These are phyloP conservation scores for Penelope pileata DNA, from an alignment of 2,113 vertebrate genomes.

Conservation along the genomic window DNA sequence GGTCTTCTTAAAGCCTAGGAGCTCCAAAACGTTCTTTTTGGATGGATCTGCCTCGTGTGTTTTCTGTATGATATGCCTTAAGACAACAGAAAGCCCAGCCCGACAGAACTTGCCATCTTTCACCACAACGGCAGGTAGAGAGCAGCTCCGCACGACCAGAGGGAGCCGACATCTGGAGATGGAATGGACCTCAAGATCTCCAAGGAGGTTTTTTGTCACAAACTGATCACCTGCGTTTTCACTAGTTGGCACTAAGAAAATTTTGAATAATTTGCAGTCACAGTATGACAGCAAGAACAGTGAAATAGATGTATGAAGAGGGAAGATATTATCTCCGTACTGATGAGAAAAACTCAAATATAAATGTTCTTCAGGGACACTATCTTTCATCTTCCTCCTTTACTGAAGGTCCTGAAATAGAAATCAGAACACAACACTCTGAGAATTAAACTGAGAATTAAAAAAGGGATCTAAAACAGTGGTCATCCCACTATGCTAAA, in stretches of 20 bases:
- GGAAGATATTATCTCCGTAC: slow-evolving; percentile 76
- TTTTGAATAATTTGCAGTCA: slow-evolving; percentile 86
- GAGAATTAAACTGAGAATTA: not conserved
- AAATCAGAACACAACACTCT: slow-evolving; percentile 20
- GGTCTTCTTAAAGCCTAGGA: slow-evolving; percentile 97
- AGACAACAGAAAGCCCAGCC: slow-evolving; percentile 92
- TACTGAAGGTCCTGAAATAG: slow-evolving; percentile 59
- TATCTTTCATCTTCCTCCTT: slow-evolving; percentile 82
- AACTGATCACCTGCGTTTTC: slow-evolving; percentile 42
- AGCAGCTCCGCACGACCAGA: slow-evolving; percentile 83
- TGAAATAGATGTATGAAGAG: slow-evolving; percentile 88
- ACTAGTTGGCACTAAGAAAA: slow-evolving; percentile 79
- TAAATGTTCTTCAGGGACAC: slow-evolving; percentile 75
- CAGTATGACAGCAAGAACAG: slow-evolving; percentile 94
- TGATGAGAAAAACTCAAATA: slow-evolving; percentile 82
- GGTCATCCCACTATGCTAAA: not conserved
- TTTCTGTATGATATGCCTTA: slow-evolving; percentile 88
- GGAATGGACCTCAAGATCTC: slow-evolving; percentile 56
- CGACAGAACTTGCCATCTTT: slow-evolving; percentile 84
- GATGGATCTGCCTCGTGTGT: slow-evolving; percentile 78
- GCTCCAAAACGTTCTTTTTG: slow-evolving; percentile 83
- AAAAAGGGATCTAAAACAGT: not conserved
- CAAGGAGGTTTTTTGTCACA: slow-evolving; percentile 57
- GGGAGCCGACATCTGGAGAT: slow-evolving; percentile 80
- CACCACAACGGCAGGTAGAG: slow-evolving; percentile 85